These are phyloP conservation scores for Scortum barcoo DNA, from an alignment of 2,113 vertebrate species.

Conservation along the genomic window DNA sequence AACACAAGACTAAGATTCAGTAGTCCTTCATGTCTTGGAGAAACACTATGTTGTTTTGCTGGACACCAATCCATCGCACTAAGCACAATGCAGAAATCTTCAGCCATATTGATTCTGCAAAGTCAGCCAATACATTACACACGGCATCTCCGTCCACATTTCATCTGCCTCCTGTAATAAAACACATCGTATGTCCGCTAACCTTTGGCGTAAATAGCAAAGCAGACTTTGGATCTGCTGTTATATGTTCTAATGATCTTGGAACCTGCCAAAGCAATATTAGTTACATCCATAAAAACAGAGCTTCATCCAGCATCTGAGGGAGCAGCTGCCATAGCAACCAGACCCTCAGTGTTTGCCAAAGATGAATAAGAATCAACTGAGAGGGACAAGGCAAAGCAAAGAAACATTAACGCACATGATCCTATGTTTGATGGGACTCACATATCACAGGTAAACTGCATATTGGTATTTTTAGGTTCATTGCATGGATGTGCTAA, in stretches of 20 bases:
- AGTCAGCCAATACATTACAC: conserved; percentile 55
- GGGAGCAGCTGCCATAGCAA: conserved; percentile 69
- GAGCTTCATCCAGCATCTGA: conserved; percentile 42
- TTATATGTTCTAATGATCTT: conserved; percentile 69
- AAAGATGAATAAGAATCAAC: conserved; percentile 45
- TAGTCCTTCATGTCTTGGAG: not conserved
- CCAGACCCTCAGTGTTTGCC: conserved; percentile 47
- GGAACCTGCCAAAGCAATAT: conserved; percentile 51
- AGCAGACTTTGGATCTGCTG: conserved; percentile 44
- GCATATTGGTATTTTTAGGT: not conserved
- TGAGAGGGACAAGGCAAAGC: conserved; percentile 23
- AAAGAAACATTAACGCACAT: conserved; percentile 7
- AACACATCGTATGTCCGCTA: conserved; percentile 54
- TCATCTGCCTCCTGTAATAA: conserved; percentile 63
- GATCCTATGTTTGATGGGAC: conserved; percentile 1
- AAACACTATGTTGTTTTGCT: not conserved
- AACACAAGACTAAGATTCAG: not conserved
- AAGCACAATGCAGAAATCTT: conserved; percentile 45
- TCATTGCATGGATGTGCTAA: not conserved
- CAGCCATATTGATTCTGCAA: conserved; percentile 43
- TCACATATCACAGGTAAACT: not conserved
- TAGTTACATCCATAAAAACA: conserved; percentile 56
- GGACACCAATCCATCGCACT: conserved; percentile 19
- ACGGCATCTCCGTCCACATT: conserved; percentile 49
- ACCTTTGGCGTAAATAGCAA: conserved; percentile 77